Evolutionary conservation across 2,888 invertebrate genomes (phyloP), one percentile per base, ranked within the genome.

Genomic region (Diadegma fenestrale): DNA sequence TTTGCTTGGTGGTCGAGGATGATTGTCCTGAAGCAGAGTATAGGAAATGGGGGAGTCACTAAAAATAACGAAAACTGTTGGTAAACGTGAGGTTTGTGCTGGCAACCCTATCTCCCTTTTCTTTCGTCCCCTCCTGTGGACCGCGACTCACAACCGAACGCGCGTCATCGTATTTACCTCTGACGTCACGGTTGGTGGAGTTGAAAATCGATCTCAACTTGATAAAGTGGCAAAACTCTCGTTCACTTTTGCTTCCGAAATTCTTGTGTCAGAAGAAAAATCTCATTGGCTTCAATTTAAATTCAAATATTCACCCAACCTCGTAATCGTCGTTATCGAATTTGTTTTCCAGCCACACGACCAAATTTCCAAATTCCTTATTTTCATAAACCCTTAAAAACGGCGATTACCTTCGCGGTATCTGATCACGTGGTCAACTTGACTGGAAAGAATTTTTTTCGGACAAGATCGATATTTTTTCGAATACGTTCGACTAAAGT

Each of bases 91-190:
- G 22, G 12, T 45, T 37, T 66, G 22, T 22, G 66, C 33, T 10
- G 63, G 7, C 19, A 72, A 45, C 26, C 22, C 54, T 54, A 19
- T 22, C 48, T 43, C 61, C 71, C 22, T 33, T 48, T 41, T 58
- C 45, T 43, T 0, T 12, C 2, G 12, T 69, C 33, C 7, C n/a
- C 30, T n/a, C 10, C 30, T 48, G n/a, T 30, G 10, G 3, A 30
- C 26, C 69, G 8, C 43, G 26, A 69, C 48, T 26, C 30, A n/a
- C 69, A 33, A 69, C n/a, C 45, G 45, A 48, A 45, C 58, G 41
- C 84, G 73, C 83, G 80, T 83, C 80, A 84, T 63, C 69, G 68
- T 84, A 84, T 84, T 84, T 80, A 80, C 84, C 61, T 72, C 66
- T 41, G 77, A 84, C 84, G 84, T 84, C 80, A 80, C 77, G 81